These are phyloP conservation scores for Leptopilina drosophilae DNA, from an alignment of 2,888 invertebrate genomes.

Conservation along the genomic window DNA sequence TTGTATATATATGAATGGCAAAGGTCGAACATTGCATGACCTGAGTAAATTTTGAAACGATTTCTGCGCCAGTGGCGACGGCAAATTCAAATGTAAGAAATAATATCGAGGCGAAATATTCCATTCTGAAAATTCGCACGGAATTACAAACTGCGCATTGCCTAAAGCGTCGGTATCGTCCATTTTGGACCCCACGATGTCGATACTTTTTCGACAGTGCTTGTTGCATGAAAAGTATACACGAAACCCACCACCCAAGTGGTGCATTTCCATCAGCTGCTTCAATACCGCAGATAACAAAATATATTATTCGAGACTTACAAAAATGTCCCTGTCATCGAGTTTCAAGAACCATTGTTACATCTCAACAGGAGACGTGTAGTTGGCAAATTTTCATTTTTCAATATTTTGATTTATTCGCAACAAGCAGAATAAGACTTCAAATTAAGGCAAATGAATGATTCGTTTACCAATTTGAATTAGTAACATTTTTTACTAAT, in stretches of 20 bases:
- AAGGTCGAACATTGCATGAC: constrained; percentile 27
- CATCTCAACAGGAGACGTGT: no score
- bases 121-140: constrained; percentile 23
- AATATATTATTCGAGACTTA: no score
- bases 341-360: no score
- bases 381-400: no score
- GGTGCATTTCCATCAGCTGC: no score
- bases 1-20: not conserved
- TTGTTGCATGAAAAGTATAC: constrained; percentile 35
- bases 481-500: no score
- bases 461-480: no score
- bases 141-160: constrained; percentile 33
- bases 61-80: constrained; percentile 28
- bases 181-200: constrained; percentile 10
- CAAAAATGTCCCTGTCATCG: no score
- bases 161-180: constrained; percentile 14
- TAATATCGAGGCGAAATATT: constrained; percentile 29
- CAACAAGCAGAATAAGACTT: no score
- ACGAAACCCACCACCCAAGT: not conserved
- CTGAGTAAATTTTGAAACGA: constrained; percentile 26
- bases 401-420: no score
- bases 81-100: constrained; percentile 31
- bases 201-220: constrained; percentile 3
- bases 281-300: no score
- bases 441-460: no score